Evolutionary conservation across 2,113 vertebrate genomes (phyloP).

Genomic region (Sciurus niger): DNA sequence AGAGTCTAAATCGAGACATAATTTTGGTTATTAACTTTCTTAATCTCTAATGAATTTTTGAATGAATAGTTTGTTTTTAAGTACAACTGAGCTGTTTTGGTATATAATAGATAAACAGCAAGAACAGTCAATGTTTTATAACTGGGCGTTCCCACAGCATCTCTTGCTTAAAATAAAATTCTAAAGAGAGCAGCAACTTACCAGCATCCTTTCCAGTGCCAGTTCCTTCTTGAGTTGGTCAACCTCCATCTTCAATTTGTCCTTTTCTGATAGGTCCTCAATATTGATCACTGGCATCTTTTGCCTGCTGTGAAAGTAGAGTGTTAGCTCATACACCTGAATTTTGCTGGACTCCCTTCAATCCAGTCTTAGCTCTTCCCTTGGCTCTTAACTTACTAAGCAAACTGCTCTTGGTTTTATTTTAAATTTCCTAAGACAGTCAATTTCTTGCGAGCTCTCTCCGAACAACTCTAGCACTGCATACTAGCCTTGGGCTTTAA

Average conservation of each 20-base stretch:
- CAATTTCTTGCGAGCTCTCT: slow-evolving; percentile 44
- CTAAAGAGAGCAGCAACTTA: slow-evolving; percentile 82
- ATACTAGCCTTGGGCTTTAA: slow-evolving; percentile 91
- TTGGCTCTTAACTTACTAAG: slow-evolving; percentile 70
- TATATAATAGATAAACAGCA: not conserved
- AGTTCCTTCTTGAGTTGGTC: slow-evolving; percentile 95
- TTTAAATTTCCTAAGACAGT: slow-evolving; percentile 66
- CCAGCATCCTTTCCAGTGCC: slow-evolving; percentile 94
- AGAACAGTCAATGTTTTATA: not conserved
- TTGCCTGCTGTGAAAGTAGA: slow-evolving; percentile 4
- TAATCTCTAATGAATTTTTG: slow-evolving; percentile 9
- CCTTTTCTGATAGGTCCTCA: slow-evolving; percentile 95
- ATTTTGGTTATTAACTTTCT: slow-evolving; percentile 34
- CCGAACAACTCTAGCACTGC: slow-evolving; percentile 84
- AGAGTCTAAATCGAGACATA: not conserved
- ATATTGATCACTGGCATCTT: slow-evolving; percentile 96
- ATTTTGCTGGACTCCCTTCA: not conserved
- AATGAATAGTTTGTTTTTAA: not conserved
- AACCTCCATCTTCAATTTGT: slow-evolving; percentile 96
- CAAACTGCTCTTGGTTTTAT: not conserved
- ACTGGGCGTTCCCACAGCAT: not conserved
- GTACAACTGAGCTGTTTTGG: not conserved
- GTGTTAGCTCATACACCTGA: not conserved
- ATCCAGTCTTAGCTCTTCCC: not conserved
- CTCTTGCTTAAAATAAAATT: slow-evolving; percentile 9